Conservation (phyloP, 2,113 vertebrate genomes). For the Halcyon senegalensis region DNA sequence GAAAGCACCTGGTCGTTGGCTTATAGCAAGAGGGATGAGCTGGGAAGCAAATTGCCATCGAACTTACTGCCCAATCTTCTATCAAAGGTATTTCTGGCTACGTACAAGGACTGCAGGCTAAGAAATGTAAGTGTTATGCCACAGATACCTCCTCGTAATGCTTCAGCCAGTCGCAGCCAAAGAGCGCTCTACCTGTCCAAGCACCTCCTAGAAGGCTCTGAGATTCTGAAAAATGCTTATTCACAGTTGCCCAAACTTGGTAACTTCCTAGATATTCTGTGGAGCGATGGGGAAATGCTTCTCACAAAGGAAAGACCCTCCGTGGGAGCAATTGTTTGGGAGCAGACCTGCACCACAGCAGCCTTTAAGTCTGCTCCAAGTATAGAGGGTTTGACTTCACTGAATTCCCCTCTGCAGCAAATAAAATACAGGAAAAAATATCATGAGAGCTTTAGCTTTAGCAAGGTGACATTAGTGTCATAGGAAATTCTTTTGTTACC, state of each 20-base stretch:
- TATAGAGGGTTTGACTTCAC: neutral
- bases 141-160: neutral
- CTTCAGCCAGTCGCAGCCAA: neutral
- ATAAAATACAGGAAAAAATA: neutral
- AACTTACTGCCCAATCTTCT: neutral
- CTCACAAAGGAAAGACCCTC: neutral
- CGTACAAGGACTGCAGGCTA: neutral
- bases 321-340: neutral
- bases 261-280: neutral
- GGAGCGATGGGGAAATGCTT: neutral
- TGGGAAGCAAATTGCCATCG: neutral
- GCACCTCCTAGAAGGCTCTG: neutral
- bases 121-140: neutral
- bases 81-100: neutral
- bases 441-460: neutral
- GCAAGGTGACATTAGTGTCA: slow-evolving; percentile 29
- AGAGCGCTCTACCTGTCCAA: neutral
- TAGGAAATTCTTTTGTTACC: neutral
- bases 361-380: neutral
- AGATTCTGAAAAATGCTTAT: neutral
- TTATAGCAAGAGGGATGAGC: neutral
- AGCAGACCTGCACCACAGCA: neutral
- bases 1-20: neutral
- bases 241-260: neutral
- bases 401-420: neutral